Base-by-base conservation (phyloP, 2,113 vertebrate species). In the human region DNA sequence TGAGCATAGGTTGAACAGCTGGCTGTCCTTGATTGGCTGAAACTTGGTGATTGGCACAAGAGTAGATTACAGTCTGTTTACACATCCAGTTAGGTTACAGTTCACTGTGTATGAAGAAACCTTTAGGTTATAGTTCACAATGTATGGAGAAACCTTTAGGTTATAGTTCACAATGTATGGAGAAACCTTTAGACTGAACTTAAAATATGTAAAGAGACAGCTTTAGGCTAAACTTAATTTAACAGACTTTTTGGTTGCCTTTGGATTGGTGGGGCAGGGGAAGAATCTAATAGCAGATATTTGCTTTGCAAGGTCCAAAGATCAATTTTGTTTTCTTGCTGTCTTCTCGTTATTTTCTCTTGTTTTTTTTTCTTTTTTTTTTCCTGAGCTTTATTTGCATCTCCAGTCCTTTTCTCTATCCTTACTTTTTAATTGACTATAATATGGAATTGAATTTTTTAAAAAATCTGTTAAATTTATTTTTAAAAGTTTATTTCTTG, bases 271-370 rank as follows among this genome's bases (percentile, higher is more conserved):
- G 45, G 45, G 70, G 1, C 43, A 27, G 45, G 66, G 55, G 22
- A 85, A 45, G 25, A 83, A 32, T 45, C 50, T 86, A 25, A 88
- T 3, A 66, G 52, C 7, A 87, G 25, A 52, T 43, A 73, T 2
- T 84, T 91, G 48, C 90, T 96, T 93, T 95, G 91, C 75, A 97
- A 75, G 55, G 13, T 40, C 45, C n/a, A 89, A 72, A 90, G 45
- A 1, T 45, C 75, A 89, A 22, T 75, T 89, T 72, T 50, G 45
- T 88, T 90, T 90, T 89, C 40, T 73, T 32, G 11, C 35, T 93
- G 8, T 72, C 70, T 79, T 94, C 23, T 48, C 16, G 35, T 82
- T 70, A n/a, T 32, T 88, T 40, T 82, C 14, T 25, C 2, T 64
- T 35, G 0, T 3, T 76, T 43, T 59, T 16, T 68, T 13, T 64